Evolutionary conservation across 2,113 vertebrate species (phyloP), one percentile per base, ranked within the genome.

Genomic region (Buteo buteo): DNA sequence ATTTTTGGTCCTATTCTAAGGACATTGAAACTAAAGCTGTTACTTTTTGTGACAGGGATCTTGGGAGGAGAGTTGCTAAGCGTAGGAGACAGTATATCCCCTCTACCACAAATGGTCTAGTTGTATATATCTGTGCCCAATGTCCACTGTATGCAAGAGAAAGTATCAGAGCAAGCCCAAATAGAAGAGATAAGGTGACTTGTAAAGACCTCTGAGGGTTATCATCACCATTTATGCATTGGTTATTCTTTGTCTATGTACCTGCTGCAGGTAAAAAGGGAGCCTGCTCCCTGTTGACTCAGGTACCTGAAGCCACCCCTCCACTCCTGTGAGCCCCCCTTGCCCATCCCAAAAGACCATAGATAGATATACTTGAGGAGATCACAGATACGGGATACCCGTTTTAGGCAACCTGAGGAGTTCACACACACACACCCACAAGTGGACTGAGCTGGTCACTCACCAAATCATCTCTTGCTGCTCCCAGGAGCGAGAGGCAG

Each of bases 341-440:
- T 34, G 52, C 73, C 52, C 49, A 83, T 18, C 28, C 17, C 21
- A 6, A 54, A 62, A 40, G 34, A 25, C 8, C 36, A 55, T 1
- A 32, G 13, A 34, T 2, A 71, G 24, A 74, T 38, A 66, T 1
- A 21, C n/a, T 52, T 10, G 2, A 65, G 77, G 40, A 86, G 24
- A 73, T 19, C 21, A 52, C 58, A 52, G 21, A 65, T 1, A 47
- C 0, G 3, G 29, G 15, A 78, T 2, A 61, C 1, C 4, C 65
- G 11, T 44, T 93, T 52, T 21, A n/a, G 16, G 40, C 86, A 62
- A 45, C 0, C 2, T 7, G 5, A 15, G 19, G 49, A 83, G 31
- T 59, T 69, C 45, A 19, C 7, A 38, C 38, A 76, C 44, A 36
- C 40, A 29, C 40, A 32, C 9, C 3, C 20, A 11, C 34, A 31